Base-by-base conservation (phyloP, 2,113 vertebrate species). In the Pygoscelis adeliae region DNA sequence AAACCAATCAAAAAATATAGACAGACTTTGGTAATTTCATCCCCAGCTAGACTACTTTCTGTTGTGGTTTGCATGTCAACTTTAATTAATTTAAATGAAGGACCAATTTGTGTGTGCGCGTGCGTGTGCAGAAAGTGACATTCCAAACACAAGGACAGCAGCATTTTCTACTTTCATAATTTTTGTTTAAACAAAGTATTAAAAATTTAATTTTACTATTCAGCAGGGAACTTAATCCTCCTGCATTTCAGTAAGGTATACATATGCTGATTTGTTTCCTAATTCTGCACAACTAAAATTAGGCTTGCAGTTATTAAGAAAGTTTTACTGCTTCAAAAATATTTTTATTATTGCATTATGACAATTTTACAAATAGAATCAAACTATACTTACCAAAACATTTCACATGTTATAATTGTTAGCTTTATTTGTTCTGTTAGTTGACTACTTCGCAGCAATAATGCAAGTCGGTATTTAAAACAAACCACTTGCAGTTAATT, bases 1-100 rank as follows among this genome's bases (percentile, higher is more conserved):
- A 55, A 96, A 86, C 29, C 71, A 70, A 70, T 74, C 87, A 55
- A 78, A 94, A 97, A 94, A 90, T 59, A 93, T 67, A 11, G 63
- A 72, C 32, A 71, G 85, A 34, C 62, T 86, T 38, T 18, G 89
- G 87, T 91, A 44, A 59, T 88, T 70, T 90, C 76, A 90, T n/a
- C 76, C 63, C 83, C 84, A 71, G 38, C 30, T 10, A 62, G 23
- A n/a, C 32, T 55, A 62, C 61, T 65, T 89, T 62, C 82, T 92
- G 92, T 34, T 76, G 90, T 47, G 73, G 89, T 23, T 26, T 62
- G 65, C 22, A 15, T 22, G 89, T 93, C 95, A 94, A 30, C 67
- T 90, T 71, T 77, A 76, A 94, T 98, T 96, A 90, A 96, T 90
- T 90, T 16, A 93, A 96, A 56, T 29, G 65, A 52, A 93, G 69